phyloP scores from a whole-genome alignment of 2,888 invertebrate genomes.

The Ganaspis brasiliensis region DNA sequence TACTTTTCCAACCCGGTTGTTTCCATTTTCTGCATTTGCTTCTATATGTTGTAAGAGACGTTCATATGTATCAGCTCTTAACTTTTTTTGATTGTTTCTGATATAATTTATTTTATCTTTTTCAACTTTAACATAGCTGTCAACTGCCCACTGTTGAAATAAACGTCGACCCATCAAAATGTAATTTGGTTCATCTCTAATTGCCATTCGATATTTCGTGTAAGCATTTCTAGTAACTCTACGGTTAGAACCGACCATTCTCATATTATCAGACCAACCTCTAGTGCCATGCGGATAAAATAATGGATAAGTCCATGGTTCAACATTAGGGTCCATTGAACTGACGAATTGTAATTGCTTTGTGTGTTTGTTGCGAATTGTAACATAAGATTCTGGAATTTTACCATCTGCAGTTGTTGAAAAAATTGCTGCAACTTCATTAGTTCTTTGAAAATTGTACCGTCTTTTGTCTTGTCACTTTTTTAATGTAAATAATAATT shows the following conservation, averaged over 20 bases:
- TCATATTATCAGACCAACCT: conserved; percentile 50
- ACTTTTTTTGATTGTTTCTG: conserved; percentile 2
- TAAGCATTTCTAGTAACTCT: conserved; percentile 8
- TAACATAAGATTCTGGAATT: conserved; percentile 60
- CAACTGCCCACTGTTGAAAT: not conserved
- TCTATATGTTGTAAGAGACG: conserved; percentile 1
- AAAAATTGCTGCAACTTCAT: conserved; percentile 59
- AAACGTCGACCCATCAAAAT: not conserved
- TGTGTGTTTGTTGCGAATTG: conserved; percentile 53
- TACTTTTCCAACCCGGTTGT: conserved; percentile 63
- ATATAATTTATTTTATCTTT: conserved; percentile 43
- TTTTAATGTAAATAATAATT: too few species aligned
- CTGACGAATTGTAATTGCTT: conserved; percentile 52
- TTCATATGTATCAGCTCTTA: conserved; percentile 14
- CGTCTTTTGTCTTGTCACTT: too few species aligned
- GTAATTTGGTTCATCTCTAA: conserved; percentile 22
- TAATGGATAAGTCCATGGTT: conserved; percentile 56
- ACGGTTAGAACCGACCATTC: not conserved
- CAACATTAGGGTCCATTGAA: conserved; percentile 46
- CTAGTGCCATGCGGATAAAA: conserved; percentile 20
- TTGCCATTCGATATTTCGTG: conserved; percentile 26
- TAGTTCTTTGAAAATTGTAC: too few species aligned
- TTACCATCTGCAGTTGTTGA: conserved; percentile 62
- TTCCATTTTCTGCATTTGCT: not conserved
- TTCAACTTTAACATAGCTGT: conserved; percentile 42